These are phyloP conservation scores for Saimiri boliviensis DNA, from an alignment of 2,113 vertebrate species.

Conservation along the genomic window DNA sequence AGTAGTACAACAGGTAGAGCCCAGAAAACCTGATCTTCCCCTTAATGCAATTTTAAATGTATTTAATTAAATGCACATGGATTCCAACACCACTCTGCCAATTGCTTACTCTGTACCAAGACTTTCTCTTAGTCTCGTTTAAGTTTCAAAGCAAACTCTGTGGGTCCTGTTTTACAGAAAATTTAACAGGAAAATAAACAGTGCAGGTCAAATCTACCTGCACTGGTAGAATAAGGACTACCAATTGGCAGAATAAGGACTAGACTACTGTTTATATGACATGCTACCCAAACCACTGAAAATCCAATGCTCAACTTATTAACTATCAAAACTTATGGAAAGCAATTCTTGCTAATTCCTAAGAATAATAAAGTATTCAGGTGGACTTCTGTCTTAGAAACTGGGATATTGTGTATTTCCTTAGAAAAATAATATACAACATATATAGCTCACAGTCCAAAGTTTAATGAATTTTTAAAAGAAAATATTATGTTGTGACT, in stretches of 20 bases:
- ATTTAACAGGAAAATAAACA: slow-evolving; percentile 12
- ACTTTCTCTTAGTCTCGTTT: background rate
- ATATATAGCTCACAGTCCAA: background rate
- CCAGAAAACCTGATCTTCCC: background rate
- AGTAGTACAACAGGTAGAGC: background rate
- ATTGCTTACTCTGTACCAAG: background rate
- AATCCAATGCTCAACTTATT: background rate
- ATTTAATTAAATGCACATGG: background rate
- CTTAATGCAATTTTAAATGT: background rate
- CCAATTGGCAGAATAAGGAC: background rate
- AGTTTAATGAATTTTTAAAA: background rate
- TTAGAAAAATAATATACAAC: background rate
- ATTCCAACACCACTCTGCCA: background rate
- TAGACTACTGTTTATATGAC: background rate
- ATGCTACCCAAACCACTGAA: background rate
- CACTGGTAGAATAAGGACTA: background rate
- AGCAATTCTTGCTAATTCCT: background rate
- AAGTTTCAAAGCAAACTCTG: background rate
- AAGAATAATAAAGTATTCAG: background rate
- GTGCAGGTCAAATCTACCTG: background rate
- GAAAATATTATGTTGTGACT: background rate
- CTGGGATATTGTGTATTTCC: background rate
- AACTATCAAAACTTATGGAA: background rate
- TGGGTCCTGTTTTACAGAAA: background rate
- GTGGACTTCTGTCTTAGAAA: background rate